Percentiles rank a stretch among this genome's conserved stretches.
phyloP scores from a whole-genome alignment of 2,888 invertebrate genomes.

The Actias luna region DNA sequence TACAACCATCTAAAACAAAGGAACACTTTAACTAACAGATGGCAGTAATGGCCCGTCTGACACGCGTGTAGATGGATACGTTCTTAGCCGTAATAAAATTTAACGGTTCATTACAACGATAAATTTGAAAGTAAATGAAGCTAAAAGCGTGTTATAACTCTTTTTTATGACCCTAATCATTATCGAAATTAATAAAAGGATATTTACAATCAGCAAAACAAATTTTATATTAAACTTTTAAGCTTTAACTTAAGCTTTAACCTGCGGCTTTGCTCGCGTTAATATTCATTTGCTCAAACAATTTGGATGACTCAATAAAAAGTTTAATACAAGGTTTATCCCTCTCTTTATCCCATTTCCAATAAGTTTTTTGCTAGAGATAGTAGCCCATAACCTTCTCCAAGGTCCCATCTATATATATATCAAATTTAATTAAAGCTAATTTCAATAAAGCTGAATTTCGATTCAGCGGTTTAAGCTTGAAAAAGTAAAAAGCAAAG shows the following conservation, averaged over 20 bases:
- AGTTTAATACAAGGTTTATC: too few species aligned
- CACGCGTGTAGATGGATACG: background rate
- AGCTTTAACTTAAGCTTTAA: too few species aligned
- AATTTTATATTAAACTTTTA: background rate
- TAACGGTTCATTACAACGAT: slow-evolving; percentile 12
- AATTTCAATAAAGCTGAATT: background rate
- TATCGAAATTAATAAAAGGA: background rate
- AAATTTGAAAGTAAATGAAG: slow-evolving; percentile 9
- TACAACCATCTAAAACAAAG: slow-evolving; percentile 53
- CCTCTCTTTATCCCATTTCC: too few species aligned
- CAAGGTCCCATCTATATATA: background rate
- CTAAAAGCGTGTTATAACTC: slow-evolving; percentile 16
- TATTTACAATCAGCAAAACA: background rate
- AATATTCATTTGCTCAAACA: too few species aligned
- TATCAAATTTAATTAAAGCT: background rate
- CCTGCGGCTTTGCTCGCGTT: too few species aligned
- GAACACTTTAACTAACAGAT: slow-evolving; percentile 37
- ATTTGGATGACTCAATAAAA: too few species aligned
- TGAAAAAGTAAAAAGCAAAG: too few species aligned
- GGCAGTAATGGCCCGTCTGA: slow-evolving; percentile 32
- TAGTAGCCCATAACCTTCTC: too few species aligned
- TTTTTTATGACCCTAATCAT: background rate
- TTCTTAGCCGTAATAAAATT: slow-evolving; percentile 12
- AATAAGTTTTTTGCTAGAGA: too few species aligned
- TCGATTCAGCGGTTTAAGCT: too few species aligned